A percentile compares a stretch with the other conserved stretches of the same genome.
These are phyloP conservation scores for Hycleus phaleratus DNA, from an alignment of 1,140 invertebrate species.

Conservation along the genomic window DNA sequence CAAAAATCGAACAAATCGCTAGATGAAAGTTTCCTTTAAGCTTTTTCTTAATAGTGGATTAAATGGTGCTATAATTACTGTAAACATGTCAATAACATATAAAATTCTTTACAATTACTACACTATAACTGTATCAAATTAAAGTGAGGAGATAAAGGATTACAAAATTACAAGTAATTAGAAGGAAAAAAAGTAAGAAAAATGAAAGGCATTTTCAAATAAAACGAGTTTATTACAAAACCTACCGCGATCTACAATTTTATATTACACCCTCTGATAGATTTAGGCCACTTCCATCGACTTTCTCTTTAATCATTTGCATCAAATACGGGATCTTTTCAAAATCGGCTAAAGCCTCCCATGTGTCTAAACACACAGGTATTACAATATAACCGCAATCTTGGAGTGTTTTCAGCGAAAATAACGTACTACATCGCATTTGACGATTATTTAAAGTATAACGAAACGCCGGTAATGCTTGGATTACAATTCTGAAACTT, in stretches of 20 bases:
- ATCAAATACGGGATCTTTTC: slow-evolving; percentile 47
- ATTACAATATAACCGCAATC: slow-evolving; percentile 38
- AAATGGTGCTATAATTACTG: too few relatives aligned
- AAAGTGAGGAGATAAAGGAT: too few relatives aligned
- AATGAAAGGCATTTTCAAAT: too few relatives aligned
- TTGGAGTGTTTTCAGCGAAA: slow-evolving; percentile 41
- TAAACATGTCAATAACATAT: too few relatives aligned
- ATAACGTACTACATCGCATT: slow-evolving; percentile 32
- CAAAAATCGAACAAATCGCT: too few relatives aligned
- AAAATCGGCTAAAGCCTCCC: slow-evolving; percentile 40
- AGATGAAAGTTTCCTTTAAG: too few relatives aligned
- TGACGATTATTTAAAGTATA: slow-evolving; percentile 41
- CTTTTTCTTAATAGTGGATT: too few relatives aligned
- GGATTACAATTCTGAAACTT: slow-evolving; percentile 42
- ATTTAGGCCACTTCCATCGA: background rate
- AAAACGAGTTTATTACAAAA: too few relatives aligned
- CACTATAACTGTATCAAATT: too few relatives aligned
- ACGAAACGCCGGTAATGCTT: slow-evolving; percentile 29
- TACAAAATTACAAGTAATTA: too few relatives aligned
- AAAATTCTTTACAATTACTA: too few relatives aligned
- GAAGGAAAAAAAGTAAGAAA: too few relatives aligned
- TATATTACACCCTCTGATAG: slow-evolving; percentile 7
- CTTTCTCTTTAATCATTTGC: slow-evolving; percentile 37
- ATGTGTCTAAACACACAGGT: slow-evolving; percentile 37
- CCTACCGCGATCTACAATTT: background rate